Percentiles rank a stretch among this genome's conserved stretches.
phyloP scores from a whole-genome alignment of 2,888 invertebrate genomes.

The Thecocarcelia acutangulata region DNA sequence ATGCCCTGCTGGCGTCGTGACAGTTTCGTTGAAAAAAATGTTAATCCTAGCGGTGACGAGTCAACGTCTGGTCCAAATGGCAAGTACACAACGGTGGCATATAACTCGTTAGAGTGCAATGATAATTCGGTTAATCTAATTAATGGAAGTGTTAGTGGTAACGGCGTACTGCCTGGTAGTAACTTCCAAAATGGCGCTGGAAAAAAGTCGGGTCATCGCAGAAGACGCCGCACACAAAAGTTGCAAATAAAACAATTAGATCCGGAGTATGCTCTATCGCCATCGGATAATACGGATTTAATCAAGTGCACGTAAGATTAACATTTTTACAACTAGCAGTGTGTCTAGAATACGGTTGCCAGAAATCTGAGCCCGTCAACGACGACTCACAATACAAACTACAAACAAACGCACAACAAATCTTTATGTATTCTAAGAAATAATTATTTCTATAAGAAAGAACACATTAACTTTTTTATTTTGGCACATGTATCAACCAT shows the following conservation, averaged over 20 bases:
- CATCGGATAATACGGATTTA: constrained; percentile 77
- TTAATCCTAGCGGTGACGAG: constrained; percentile 67
- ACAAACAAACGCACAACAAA: too few relatives aligned
- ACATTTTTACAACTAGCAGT: not conserved
- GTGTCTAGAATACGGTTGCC: not conserved
- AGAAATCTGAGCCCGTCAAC: too few relatives aligned
- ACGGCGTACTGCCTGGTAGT: not conserved
- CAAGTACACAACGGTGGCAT: constrained; percentile 54
- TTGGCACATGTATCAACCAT: too few relatives aligned
- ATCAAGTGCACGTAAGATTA: constrained; percentile 79
- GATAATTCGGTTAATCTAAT: constrained; percentile 63
- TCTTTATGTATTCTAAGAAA: too few relatives aligned
- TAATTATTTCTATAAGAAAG: too few relatives aligned
- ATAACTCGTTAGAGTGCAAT: constrained; percentile 47
- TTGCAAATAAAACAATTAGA: constrained; percentile 55
- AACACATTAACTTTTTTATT: too few relatives aligned
- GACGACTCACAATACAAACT: too few relatives aligned
- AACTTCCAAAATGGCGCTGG: not conserved
- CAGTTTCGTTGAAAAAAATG: constrained; percentile 76
- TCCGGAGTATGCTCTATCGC: constrained; percentile 75
- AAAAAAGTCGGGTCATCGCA: constrained; percentile 1
- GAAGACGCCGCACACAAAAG: constrained; percentile 20
- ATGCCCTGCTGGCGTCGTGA: constrained; percentile 77
- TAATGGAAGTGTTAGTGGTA: constrained; percentile 41
- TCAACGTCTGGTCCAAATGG: constrained; percentile 12